phyloP scores from a whole-genome alignment of 2,797 vertebrate species.

The Pangasius mekongensis region DNA sequence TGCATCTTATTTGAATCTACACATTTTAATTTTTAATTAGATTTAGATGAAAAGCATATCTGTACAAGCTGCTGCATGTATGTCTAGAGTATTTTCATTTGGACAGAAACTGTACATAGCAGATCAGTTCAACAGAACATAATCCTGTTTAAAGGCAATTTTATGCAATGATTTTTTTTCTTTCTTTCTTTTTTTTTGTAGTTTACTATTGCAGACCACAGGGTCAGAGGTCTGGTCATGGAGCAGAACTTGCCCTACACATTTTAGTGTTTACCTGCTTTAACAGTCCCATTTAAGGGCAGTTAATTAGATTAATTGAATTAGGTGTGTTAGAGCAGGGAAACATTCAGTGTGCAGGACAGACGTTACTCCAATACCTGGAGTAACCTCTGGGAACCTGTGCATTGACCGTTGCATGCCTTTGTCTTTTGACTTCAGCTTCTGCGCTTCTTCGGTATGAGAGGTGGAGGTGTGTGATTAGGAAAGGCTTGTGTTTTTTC shows the following conservation, averaged over 20 bases:
- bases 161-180: background rate
- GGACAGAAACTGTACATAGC: slow-evolving; percentile 22
- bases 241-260: background rate
- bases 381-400: background rate
- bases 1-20: slow-evolving; percentile 9
- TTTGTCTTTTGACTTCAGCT: slow-evolving; percentile 64
- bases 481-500: slow-evolving; percentile 62
- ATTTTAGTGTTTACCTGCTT: background rate
- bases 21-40: slow-evolving; percentile 13
- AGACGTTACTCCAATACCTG: background rate
- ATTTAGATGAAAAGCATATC: slow-evolving; percentile 8
- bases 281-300: background rate
- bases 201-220: background rate
- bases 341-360: background rate
- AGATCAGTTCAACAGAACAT: slow-evolving; percentile 3
- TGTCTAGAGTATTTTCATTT: slow-evolving; percentile 1
- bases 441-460: slow-evolving; percentile 73
- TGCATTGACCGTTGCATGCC: background rate
- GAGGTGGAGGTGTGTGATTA: slow-evolving; percentile 66
- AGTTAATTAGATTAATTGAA: background rate
- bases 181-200: background rate
- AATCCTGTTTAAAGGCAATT: background rate
- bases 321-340: background rate
- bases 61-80: slow-evolving; percentile 25
- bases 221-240: background rate